These are phyloP conservation scores for Drepana falcataria DNA, from an alignment of 2,888 invertebrate species.

Conservation along the genomic window DNA sequence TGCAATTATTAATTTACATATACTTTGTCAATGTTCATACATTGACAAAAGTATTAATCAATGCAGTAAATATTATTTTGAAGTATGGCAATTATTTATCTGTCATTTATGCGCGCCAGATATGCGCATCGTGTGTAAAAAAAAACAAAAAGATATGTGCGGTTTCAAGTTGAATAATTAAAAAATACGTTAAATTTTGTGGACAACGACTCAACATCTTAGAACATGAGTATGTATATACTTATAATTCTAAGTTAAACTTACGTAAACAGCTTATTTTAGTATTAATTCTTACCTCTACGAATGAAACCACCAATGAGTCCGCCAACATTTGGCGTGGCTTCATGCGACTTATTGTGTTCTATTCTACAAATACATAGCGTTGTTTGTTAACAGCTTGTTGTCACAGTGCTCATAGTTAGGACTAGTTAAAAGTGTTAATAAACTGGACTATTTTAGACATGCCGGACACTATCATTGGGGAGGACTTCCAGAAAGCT, in stretches of 20 bases:
- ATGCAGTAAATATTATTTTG: slow-evolving; percentile 1
- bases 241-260: too few species aligned
- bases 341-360: too few species aligned
- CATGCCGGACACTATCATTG: slow-evolving; percentile 31
- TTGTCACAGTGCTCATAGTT: too few species aligned
- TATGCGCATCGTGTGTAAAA: slow-evolving; percentile 33
- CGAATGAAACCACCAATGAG: too few species aligned
- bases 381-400: too few species aligned
- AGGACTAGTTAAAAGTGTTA: background rate
- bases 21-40: too few species aligned
- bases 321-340: too few species aligned
- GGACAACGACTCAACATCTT: background rate
- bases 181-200: background rate
- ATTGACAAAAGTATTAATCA: too few species aligned
- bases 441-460: background rate
- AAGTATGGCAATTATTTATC: slow-evolving; percentile 12
- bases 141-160: slow-evolving; percentile 9
- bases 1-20: too few species aligned
- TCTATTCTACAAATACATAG: too few species aligned
- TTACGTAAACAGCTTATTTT: too few species aligned
- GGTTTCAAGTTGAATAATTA: background rate
- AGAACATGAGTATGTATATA: background rate
- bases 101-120: slow-evolving; percentile 58
- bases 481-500: slow-evolving; percentile 22
- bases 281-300: too few species aligned